Evolutionary conservation across 2,113 vertebrate genomes (phyloP).

Genomic region (Puntigrus tetrazona): DNA sequence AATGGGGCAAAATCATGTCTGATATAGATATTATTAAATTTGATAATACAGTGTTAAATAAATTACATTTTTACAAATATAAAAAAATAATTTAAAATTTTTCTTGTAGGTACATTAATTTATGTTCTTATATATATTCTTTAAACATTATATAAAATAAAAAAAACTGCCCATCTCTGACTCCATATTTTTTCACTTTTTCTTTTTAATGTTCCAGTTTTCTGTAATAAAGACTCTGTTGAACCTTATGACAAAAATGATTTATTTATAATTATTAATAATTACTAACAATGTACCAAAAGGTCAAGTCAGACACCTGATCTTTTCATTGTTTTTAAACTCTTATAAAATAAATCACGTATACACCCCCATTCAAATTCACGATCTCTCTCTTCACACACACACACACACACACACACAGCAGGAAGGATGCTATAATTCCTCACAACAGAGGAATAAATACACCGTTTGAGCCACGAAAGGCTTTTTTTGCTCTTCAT

Average conservation of each 20-base stretch:
- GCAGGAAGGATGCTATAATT: slow-evolving; percentile 44
- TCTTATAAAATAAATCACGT: slow-evolving; percentile 59
- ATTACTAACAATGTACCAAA: slow-evolving; percentile 65
- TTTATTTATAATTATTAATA: slow-evolving; percentile 59
- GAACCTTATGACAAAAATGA: slow-evolving; percentile 56
- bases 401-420: slow-evolving; percentile 23
- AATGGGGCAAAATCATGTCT: not conserved
- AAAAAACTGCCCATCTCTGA: not conserved
- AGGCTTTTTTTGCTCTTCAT: slow-evolving; percentile 5
- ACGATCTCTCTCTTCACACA: slow-evolving; percentile 1
- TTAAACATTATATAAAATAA: not conserved
- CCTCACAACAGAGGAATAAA: slow-evolving; percentile 40
- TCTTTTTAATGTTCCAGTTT: not conserved
- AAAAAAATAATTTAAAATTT: not conserved
- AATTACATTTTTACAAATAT: not conserved
- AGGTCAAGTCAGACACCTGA: slow-evolving; percentile 51
- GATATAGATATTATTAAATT: not conserved
- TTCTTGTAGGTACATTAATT: not conserved
- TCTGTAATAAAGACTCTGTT: not conserved
- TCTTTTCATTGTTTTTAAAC: slow-evolving; percentile 48
- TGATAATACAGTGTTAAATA: too few relatives aligned
- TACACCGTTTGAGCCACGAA: slow-evolving; percentile 10
- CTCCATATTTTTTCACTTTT: not conserved
- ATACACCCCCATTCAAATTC: slow-evolving; percentile 31
- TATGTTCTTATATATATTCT: not conserved